Percentiles rank a stretch among this genome's conserved stretches.
Evolutionary conservation across 2,113 vertebrate species (phyloP).

Genomic region (Cynoglossus semilaevis): DNA sequence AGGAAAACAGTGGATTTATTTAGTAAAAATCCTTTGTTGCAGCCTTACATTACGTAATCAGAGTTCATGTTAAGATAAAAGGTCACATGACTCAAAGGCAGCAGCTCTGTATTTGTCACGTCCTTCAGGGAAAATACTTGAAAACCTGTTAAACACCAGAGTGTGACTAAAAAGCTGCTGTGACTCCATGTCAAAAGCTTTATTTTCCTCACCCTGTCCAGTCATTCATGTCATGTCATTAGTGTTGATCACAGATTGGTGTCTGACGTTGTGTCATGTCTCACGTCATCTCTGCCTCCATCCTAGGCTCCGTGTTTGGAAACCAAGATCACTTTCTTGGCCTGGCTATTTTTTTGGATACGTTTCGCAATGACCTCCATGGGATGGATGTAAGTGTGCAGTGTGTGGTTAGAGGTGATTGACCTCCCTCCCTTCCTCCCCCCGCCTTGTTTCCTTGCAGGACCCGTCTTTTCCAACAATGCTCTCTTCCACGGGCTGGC

Average conservation of each 20-base stretch:
- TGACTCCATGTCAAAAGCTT: too few relatives aligned
- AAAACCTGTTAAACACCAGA: too few relatives aligned
- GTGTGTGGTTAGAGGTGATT: neutral
- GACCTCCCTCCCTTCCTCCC: conserved; percentile 19
- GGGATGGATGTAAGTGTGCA: conserved; percentile 80
- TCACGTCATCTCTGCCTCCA: conserved; percentile 71
- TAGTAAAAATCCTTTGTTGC: too few relatives aligned
- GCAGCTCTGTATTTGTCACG: too few relatives aligned
- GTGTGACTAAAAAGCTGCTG: too few relatives aligned
- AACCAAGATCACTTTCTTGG: conserved; percentile 78
- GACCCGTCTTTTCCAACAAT: conserved; percentile 94
- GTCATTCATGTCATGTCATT: conserved; percentile 3
- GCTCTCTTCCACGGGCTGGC: conserved; percentile 93
- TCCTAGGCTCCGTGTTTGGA: conserved; percentile 78
- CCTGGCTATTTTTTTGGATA: conserved; percentile 81
- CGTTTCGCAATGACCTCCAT: conserved; percentile 82
- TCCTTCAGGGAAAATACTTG: too few relatives aligned
- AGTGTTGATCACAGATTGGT: conserved; percentile 2
- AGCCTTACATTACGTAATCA: too few relatives aligned
- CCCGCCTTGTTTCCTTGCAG: conserved; percentile 72
- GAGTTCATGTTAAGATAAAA: too few relatives aligned
- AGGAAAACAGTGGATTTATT: too few relatives aligned
- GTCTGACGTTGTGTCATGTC: conserved; percentile 42
- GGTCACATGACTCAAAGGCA: too few relatives aligned
- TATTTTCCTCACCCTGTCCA: neutral